These are phyloP conservation scores for Dryas iulia DNA, from an alignment of 1,140 invertebrate genomes.

Conservation along the genomic window DNA sequence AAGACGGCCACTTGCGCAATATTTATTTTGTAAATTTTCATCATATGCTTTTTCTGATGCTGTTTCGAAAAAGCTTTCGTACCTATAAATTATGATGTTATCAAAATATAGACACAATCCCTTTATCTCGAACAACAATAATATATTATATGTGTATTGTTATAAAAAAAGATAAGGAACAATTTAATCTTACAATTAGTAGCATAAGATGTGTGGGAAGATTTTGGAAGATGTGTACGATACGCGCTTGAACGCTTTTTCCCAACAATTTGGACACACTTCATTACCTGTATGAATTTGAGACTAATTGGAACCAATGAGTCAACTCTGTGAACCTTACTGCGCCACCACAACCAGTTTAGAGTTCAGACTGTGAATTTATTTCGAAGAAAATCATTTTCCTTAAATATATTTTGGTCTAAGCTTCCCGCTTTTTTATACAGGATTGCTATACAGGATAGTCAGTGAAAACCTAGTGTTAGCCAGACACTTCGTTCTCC, in stretches of 20 bases:
- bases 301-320: constrained; percentile 23
- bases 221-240: not conserved
- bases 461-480: no score
- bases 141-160: not conserved
- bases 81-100: not conserved
- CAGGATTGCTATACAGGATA: no score
- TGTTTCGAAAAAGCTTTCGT: no score
- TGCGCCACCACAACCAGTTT: not conserved
- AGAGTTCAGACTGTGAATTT: not conserved
- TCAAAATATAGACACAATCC: not conserved
- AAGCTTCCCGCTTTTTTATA: no score
- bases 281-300: constrained; percentile 21
- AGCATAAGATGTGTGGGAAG: constrained; percentile 4
- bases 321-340: not conserved
- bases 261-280: constrained; percentile 20
- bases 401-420: not conserved
- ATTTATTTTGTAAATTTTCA: no score
- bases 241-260: constrained; percentile 16
- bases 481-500: no score
- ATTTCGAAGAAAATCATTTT: not conserved
- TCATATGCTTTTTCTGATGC: no score
- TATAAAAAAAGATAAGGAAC: not conserved
- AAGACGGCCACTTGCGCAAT: no score
- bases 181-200: not conserved
- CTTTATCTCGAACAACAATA: not conserved